These are phyloP conservation scores for Nemotelus pantherinus DNA, from an alignment of 2,888 invertebrate species.

Conservation along the genomic window DNA sequence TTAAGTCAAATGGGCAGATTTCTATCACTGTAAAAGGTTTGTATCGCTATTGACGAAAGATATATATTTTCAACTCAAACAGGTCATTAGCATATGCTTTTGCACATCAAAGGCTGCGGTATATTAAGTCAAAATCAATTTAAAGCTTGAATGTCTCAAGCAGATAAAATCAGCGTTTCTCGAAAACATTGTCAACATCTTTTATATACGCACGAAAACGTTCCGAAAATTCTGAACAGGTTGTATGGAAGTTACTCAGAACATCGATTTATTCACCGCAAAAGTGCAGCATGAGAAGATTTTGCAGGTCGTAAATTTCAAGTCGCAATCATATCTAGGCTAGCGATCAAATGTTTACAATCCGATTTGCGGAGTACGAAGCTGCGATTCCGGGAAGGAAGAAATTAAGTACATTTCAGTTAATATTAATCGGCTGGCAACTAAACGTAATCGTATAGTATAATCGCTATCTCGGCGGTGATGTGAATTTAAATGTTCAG, in stretches of 20 bases:
- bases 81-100: background rate
- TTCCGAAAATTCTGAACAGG: background rate
- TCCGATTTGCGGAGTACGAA: too few species aligned
- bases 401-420: constrained; percentile 17
- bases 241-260: background rate
- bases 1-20: too few species aligned
- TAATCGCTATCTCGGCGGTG: too few species aligned
- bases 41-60: too few species aligned
- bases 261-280: background rate
- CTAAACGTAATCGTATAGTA: too few species aligned
- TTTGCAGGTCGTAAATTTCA: too few species aligned
- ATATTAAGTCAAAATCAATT: background rate
- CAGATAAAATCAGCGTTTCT: background rate
- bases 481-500: too few species aligned
- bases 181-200: background rate
- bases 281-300: background rate
- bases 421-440: background rate
- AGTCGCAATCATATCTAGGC: too few species aligned
- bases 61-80: too few species aligned
- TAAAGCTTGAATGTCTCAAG: background rate
- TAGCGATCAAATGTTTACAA: too few species aligned
- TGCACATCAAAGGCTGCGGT: background rate
- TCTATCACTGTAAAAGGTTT: too few species aligned
- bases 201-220: background rate
- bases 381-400: constrained; percentile 14